Conservation (phyloP, 2,888 invertebrate genomes). For the Autographa pulchrina region DNA sequence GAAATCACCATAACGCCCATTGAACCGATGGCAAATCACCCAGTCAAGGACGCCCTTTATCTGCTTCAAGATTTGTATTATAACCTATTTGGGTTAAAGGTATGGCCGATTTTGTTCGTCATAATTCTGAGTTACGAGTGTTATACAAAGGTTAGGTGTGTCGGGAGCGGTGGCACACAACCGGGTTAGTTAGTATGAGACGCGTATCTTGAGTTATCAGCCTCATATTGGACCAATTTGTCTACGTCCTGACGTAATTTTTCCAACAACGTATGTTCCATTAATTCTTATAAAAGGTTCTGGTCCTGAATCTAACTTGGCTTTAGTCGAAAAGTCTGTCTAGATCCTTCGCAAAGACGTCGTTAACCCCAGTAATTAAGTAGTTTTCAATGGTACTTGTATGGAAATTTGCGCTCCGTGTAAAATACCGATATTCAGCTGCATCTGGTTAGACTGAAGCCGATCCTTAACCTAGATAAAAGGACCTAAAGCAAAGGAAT, state of each 20-base stretch:
- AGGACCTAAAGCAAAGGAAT: background rate
- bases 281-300: background rate
- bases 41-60: conserved; percentile 57
- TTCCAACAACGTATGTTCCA: background rate
- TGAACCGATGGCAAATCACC: conserved; percentile 56
- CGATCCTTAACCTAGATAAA: background rate
- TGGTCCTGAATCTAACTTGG: background rate
- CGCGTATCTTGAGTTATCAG: background rate
- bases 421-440: conserved; percentile 6
- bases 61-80: conserved; percentile 45
- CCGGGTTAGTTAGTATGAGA: background rate
- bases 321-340: background rate
- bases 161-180: background rate
- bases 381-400: conserved; percentile 1
- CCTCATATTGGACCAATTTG: background rate
- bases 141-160: conserved; percentile 24
- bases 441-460: background rate
- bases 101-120: conserved; percentile 34
- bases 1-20: conserved; percentile 68
- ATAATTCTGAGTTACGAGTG: conserved; percentile 31
- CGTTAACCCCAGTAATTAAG: conserved; percentile 5
- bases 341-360: background rate
- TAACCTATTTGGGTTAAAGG: conserved; percentile 48
- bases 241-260: background rate
- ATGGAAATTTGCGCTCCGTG: conserved; percentile 6